Evolutionary conservation across 2,113 vertebrate species (phyloP), one percentile per base, ranked within the genome.

Genomic region (Malurus cyaneus): DNA sequence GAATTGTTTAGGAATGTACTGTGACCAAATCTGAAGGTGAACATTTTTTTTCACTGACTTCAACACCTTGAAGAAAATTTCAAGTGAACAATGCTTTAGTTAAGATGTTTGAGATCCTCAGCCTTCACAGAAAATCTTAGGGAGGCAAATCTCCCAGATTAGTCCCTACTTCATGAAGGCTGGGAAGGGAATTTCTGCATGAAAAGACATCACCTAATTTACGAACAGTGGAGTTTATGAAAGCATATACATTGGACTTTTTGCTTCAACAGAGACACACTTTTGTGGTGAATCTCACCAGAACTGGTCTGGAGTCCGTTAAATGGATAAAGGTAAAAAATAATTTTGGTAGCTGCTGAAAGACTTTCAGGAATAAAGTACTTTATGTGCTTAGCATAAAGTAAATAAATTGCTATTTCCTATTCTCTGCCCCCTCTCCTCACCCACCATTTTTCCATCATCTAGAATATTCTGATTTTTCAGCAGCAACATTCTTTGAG

Each of bases 351-450:
- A 70, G 52, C 42, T 78, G 53, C 42, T 88, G 71, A 86, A 78
- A 42, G 52, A 39, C 10, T 53, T 78, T 74, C 66, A 90, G 44
- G 25, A 90, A 84, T 59, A 88, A 71, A 82, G 14, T 61, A 44
- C 16, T 57, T 86, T 39, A 36, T 70, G 7, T 49, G 10, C 46
- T 36, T 74, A 46, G 24, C 24, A 59, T 24, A 71, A 78, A 78
- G 28, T 69, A 70, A 89, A 47, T 8, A 49, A 67, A 14, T 66
- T 66, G 6, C 17, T 72, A 24, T 20, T 72, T 72, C 29, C 36
- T 14, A 6, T 76, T 80, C 21, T 56, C 61, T 66, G 24, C 3
- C 3, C 3, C 8, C 5, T 2, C 0, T 0, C 2, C 17, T 2
- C 49, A 14, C 11, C 11, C 6, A 18, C 8, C 5, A 52, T 54